A percentile compares a stretch with the other conserved stretches of the same genome.
These are phyloP conservation scores for Hedya salicella DNA, from an alignment of 2,888 invertebrate genomes.

Conservation along the genomic window DNA sequence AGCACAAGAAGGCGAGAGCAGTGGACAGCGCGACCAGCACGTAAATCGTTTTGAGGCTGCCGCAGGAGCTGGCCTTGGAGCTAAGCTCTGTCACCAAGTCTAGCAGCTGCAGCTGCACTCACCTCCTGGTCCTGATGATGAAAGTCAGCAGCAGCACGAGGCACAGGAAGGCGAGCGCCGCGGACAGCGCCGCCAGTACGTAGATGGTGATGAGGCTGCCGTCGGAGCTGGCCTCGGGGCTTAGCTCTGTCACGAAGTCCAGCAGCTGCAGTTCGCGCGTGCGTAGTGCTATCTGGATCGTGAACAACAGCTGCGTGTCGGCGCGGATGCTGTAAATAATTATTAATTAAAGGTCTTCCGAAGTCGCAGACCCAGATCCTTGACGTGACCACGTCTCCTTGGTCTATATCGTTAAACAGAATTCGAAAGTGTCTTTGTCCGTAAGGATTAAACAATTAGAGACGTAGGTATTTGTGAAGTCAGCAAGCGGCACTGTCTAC, in stretches of 20 bases:
- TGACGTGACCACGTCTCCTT: no score
- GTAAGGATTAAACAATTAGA: no score
- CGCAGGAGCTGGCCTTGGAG: slow-evolving; percentile 55
- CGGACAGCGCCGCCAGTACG: slow-evolving; percentile 83
- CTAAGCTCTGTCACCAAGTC: slow-evolving; percentile 76
- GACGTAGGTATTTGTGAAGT: no score
- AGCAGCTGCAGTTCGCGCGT: slow-evolving; percentile 67
- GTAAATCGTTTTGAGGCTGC: slow-evolving; percentile 74
- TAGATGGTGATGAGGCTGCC: slow-evolving; percentile 75
- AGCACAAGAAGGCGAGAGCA: slow-evolving; percentile 74
- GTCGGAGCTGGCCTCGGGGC: slow-evolving; percentile 56
- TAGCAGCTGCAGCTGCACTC: slow-evolving; percentile 71
- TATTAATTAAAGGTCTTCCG: no score
- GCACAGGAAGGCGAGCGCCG: slow-evolving; percentile 76
- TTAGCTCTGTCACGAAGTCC: slow-evolving; percentile 75
- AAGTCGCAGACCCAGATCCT: no score
- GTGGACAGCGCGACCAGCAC: slow-evolving; percentile 84
- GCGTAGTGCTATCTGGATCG: slow-evolving; percentile 69
- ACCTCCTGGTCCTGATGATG: slow-evolving; percentile 85
- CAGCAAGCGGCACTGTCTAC: no score
- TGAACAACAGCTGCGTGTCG: slow-evolving; percentile 73
- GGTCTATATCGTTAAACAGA: no score
- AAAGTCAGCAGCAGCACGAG: slow-evolving; percentile 80
- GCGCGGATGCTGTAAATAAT: slow-evolving; percentile 67
- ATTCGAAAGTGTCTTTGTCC: no score